Percentiles rank a stretch among this genome's conserved stretches.
Evolutionary conservation across 1,140 invertebrate species (phyloP).

Genomic region (Caenorhabditis brenneri): DNA sequence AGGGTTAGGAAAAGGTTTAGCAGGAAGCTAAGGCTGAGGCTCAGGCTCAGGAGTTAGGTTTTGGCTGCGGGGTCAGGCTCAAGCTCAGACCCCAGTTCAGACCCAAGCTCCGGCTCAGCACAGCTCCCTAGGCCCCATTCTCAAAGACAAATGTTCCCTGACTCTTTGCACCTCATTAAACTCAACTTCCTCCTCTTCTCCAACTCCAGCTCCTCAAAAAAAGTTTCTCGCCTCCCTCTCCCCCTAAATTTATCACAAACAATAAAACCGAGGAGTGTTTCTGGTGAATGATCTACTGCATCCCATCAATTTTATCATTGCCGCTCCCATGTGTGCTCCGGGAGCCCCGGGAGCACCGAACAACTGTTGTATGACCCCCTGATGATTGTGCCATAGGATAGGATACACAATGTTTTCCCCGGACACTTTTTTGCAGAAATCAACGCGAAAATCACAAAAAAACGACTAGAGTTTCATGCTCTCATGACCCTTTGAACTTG

Average conservation of each 20-base stretch:
- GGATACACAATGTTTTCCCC: constrained; percentile 3
- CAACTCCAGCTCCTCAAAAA: background rate
- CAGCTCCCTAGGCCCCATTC: background rate
- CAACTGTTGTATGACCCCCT: constrained; percentile 21
- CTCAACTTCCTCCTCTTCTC: background rate
- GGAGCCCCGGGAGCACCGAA: too few species aligned
- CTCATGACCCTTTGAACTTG: background rate
- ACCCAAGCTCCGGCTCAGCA: background rate
- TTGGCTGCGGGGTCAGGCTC: too few species aligned
- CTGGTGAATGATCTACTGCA: constrained; percentile 18
- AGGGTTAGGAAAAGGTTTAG: too few species aligned
- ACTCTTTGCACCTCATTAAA: constrained; percentile 17
- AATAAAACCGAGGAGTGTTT: background rate
- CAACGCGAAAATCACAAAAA: background rate
- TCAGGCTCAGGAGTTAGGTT: too few species aligned
- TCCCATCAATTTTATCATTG: background rate
- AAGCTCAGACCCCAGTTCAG: background rate
- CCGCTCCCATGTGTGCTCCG: background rate
- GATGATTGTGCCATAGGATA: background rate
- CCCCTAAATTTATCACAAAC: background rate
- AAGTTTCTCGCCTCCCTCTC: background rate
- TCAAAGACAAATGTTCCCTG: background rate
- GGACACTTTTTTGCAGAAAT: background rate
- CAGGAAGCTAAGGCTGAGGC: too few species aligned
- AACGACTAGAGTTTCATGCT: too few species aligned